Base-by-base conservation (phyloP, 2,797 vertebrate species). In the Telmatherina bonti region DNA sequence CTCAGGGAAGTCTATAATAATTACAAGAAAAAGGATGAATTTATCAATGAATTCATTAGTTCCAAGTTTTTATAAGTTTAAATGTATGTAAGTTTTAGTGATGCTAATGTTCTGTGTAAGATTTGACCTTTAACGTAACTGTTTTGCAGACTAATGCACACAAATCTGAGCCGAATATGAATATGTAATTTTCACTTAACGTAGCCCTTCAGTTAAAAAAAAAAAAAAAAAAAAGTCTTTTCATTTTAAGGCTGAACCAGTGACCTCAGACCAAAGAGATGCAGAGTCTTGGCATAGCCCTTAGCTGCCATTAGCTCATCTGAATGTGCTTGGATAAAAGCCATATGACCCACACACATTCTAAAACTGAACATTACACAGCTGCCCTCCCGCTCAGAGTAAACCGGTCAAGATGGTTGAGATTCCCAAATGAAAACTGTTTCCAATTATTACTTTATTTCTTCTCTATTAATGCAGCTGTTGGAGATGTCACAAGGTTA, bases 301-400 rank as follows among this genome's bases (percentile, higher is more conserved):
- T 74, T 58, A 35, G 55, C 54, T 67, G 75, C 72, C 81, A 87
- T 93, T 92, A 91, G 82, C 86, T 89, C 85, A 84, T 82, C 68
- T 84, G 84, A 91, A 83, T 84, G 78, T 72, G 77, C 58, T 84
- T 56, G 47, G 58, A 91, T 91, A 84, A 85, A 91, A 93, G 92
- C 84, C 89, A 92, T 85, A 92, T 90, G 89, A 90, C 76, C 73
- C 61, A 51, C 65, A 86, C 70, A 72, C 60, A 36, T 47, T 66
- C 53, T 67, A 76, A 76, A 72, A 76, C 49, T 36, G 79, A 77
- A 79, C 84, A 73, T 75, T 78, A 62, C 41, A n/a, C 82, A 81
- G 81, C 69, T 78, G 63, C 41, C 61, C 62, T 74, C 35, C 66
- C 63, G 33, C 53, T 81, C 74, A 52, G 56, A 55, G 67, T 6